Evolutionary conservation across 2,888 invertebrate genomes (phyloP).

Genomic region (Thereva unica): DNA sequence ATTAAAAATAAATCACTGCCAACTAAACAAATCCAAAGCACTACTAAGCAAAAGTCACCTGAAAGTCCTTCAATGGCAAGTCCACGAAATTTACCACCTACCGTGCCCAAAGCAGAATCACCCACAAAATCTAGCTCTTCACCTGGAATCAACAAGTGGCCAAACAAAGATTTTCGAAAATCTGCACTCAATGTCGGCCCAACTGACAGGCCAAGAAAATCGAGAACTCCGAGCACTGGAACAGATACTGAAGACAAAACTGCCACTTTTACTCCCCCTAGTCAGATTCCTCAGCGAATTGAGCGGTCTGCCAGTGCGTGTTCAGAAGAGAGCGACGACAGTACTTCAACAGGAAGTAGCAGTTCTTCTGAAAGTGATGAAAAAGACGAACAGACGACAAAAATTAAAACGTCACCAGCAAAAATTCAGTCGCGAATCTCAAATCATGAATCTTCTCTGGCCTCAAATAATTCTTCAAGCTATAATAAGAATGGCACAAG

Average conservation of each 20-base stretch:
- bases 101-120: constrained; percentile 53
- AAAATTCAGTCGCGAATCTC: constrained; percentile 1
- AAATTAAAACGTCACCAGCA: constrained; percentile 59
- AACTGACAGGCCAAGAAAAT: constrained; percentile 55
- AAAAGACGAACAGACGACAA: constrained; percentile 49
- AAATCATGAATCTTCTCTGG: constrained; percentile 14
- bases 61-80: constrained; percentile 34
- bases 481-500: constrained; percentile 26
- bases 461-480: background rate
- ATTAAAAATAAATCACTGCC: constrained; percentile 35
- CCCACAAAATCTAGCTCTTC: constrained; percentile 58
- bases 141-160: constrained; percentile 58
- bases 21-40: constrained; percentile 43
- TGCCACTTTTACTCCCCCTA: constrained; percentile 41
- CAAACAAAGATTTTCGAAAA: constrained; percentile 76
- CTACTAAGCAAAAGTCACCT: constrained; percentile 50
- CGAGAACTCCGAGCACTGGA: constrained; percentile 56
- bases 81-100: constrained; percentile 47
- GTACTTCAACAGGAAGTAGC: constrained; percentile 45
- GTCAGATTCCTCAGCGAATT: constrained; percentile 44
- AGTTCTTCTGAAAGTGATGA: constrained; percentile 58
- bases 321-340: constrained; percentile 61
- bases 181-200: constrained; percentile 71
- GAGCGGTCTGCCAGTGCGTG: constrained; percentile 59
- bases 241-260: constrained; percentile 52